Evolutionary conservation across 2,888 invertebrate species (phyloP).

Genomic region (Athetis lepigone): DNA sequence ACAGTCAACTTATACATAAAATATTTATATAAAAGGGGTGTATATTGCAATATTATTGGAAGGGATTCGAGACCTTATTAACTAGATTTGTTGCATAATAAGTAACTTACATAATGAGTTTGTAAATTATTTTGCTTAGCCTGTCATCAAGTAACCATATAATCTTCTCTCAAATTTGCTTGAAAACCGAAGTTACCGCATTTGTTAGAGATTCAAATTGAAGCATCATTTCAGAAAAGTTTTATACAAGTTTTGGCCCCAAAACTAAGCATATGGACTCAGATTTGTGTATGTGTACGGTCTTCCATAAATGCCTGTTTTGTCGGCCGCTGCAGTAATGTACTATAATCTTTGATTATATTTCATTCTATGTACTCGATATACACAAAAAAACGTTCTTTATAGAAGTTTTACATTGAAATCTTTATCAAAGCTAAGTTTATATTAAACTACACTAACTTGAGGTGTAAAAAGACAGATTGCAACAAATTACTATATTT

Average conservation of each 20-base stretch:
- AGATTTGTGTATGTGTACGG: no score
- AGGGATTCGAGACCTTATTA: slow-evolving; percentile 28
- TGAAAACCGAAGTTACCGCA: no score
- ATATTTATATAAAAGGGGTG: slow-evolving; percentile 19
- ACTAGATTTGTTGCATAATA: neutral
- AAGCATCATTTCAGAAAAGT: no score
- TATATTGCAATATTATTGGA: slow-evolving; percentile 31
- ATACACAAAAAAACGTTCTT: neutral
- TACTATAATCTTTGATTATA: no score
- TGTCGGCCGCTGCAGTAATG: no score
- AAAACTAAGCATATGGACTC: no score
- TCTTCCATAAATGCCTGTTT: no score
- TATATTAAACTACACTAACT: slow-evolving; percentile 1
- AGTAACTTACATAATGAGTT: neutral
- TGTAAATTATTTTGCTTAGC: neutral
- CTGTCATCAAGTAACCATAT: neutral
- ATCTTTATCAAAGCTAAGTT: slow-evolving; percentile 18
- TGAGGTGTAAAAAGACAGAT: neutral
- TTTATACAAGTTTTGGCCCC: no score
- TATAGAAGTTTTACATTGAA: slow-evolving; percentile 1
- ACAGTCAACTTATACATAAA: slow-evolving; percentile 53
- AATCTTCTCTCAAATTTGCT: no score
- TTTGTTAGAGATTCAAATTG: no score
- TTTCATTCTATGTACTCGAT: slow-evolving; percentile 14
- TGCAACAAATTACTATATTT: no score